Evolutionary conservation across 2,888 invertebrate genomes (phyloP), one percentile per base, ranked within the genome.

Genomic region (Hymenopus coronatus): DNA sequence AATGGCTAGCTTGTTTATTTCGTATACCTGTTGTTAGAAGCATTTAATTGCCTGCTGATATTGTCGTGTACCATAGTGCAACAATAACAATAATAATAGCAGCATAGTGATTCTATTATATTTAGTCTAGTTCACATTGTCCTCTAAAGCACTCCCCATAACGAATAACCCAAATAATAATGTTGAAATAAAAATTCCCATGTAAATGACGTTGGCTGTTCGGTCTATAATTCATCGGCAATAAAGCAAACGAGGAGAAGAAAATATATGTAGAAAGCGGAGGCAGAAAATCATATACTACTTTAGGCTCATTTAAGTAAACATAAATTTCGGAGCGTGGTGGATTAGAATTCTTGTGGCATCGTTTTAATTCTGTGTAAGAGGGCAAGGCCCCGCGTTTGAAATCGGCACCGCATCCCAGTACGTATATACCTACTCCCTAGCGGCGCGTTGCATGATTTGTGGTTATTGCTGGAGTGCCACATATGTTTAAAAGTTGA

Each of bases 401-500:
- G 88, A 84, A 88, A 88, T 85, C 85, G 88, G 84, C 88, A 85
- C 88, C 28, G 82, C 27, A 9, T 14, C 46, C 82, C 54, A 6
- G 70, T 2, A 25, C 20, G 81, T n/a, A 2, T 20, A 14, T 25
- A 15, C 88, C 27, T 82, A 28, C 33, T 82, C 82, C 87, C 87
- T 82, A n/a, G 82, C 82, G 28, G 81, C 70, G 20, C 84, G 84
- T 27, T 84, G 40, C 70, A 89, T 89, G 89, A 89, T 88, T 89
- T 89, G 89, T 89, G 88, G 89, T 85, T 88, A 88, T 88, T 88
- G 87, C 87, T 82, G 14, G 83, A 88, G 89, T 84, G 88, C 84
- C 88, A 85, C 89, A 89, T 89, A 89, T 89, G 89, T 89, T 89
- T 84, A 88, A 84, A 89, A 88, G 33, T 82, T 89, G 89, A 89